These are phyloP conservation scores for Passer montanus DNA, from an alignment of 2,113 vertebrate species.

Conservation along the genomic window DNA sequence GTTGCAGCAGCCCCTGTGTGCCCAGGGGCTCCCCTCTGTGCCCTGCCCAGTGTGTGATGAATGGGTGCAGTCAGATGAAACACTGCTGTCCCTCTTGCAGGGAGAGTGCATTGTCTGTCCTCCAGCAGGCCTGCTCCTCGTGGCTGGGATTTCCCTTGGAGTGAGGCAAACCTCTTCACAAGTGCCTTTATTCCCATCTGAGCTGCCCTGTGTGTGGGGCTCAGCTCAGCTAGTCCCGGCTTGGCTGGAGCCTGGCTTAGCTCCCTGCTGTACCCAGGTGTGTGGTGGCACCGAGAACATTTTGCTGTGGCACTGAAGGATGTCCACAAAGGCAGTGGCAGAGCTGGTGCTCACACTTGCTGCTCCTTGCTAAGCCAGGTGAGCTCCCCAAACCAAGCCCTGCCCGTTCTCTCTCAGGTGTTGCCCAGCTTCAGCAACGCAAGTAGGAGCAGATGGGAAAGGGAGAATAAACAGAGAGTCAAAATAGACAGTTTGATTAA, in stretches of 20 bases:
- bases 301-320: background rate
- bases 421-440: fast-evolving
- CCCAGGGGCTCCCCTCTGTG: background rate
- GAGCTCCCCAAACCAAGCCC: fast-evolving
- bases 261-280: background rate
- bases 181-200: background rate
- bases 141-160: background rate
- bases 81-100: background rate
- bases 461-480: conserved; percentile 26
- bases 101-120: background rate
- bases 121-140: background rate
- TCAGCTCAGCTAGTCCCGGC: background rate
- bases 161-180: background rate
- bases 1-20: background rate
- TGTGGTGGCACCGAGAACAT: background rate
- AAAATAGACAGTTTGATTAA: conserved; percentile 44
- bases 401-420: fast-evolving
- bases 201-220: fast-evolving
- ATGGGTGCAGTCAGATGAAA: background rate
- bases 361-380: background rate
- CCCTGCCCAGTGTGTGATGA: fast-evolving
- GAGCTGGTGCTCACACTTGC: background rate
- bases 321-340: background rate
- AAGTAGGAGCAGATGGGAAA: background rate
- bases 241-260: background rate